Evolutionary conservation across 2,888 invertebrate species (phyloP).

Genomic region (Torymus tubicola): DNA sequence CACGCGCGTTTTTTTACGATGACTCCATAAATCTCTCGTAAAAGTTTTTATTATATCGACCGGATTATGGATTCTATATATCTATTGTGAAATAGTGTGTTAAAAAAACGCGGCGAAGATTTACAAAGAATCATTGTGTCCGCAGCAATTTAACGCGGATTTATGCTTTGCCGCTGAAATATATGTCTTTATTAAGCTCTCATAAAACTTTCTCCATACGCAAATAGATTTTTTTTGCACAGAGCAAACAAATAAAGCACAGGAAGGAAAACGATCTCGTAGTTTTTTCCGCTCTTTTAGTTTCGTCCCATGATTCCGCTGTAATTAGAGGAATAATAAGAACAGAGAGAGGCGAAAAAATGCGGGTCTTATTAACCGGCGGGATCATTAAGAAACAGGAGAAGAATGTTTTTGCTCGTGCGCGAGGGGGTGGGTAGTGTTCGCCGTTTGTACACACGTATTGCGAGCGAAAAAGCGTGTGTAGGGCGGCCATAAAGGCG

Average conservation of each 20-base stretch:
- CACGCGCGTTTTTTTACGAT: conserved; percentile 31
- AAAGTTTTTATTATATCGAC: conserved; percentile 43
- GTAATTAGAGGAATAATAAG: not conserved
- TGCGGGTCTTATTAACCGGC: not conserved
- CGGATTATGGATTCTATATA: conserved; percentile 30
- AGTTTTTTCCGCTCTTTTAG: no score
- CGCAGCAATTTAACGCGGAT: conserved; percentile 6
- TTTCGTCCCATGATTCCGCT: not conserved
- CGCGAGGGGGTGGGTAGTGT: not conserved
- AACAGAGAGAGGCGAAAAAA: not conserved
- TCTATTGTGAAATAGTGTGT: conserved; percentile 34
- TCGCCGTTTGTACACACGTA: not conserved
- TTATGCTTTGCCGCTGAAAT: not conserved
- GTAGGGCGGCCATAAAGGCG: conserved; percentile 18
- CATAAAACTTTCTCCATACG: no score
- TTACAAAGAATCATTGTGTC: conserved; percentile 11
- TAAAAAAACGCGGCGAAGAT: conserved; percentile 8
- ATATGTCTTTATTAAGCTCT: conserved; percentile 1
- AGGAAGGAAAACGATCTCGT: no score
- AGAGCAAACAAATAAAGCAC: no score
- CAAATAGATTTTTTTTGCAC: no score
- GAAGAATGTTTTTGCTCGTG: conserved; percentile 32
- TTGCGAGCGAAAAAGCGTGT: not conserved
- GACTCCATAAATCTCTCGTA: conserved; percentile 51
- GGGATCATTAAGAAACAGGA: conserved; percentile 41